A percentile compares a stretch with the other conserved stretches of the same genome.
These are phyloP conservation scores for Dinoponera quadriceps DNA, from an alignment of 1,140 invertebrate species.

Conservation along the genomic window DNA sequence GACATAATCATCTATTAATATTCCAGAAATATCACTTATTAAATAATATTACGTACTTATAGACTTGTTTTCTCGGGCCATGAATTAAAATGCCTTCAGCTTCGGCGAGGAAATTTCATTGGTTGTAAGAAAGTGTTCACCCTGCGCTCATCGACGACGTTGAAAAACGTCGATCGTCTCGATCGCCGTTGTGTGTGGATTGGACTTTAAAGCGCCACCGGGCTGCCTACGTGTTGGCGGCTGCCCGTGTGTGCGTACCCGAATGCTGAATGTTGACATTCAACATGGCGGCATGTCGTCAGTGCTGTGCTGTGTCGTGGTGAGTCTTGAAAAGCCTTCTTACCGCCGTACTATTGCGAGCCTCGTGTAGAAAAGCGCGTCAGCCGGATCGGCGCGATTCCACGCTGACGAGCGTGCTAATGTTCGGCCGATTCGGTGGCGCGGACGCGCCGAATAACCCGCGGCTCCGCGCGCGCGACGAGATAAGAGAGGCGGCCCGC, in stretches of 20 bases:
- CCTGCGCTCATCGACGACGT: too few species aligned
- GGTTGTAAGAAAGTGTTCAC: too few species aligned
- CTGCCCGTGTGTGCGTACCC: slow-evolving; percentile 62
- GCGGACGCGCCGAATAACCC: neutral
- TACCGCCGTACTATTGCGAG: slow-evolving; percentile 70
- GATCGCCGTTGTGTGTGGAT: too few species aligned
- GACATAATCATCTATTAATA: too few species aligned
- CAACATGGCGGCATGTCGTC: slow-evolving; percentile 97
- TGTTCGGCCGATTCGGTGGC: neutral
- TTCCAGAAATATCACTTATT: too few species aligned
- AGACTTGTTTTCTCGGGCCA: too few species aligned
- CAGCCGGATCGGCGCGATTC: neutral
- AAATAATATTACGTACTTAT: too few species aligned
- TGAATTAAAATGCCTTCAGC: too few species aligned
- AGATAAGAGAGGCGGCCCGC: slow-evolving; percentile 44
- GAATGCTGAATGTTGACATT: slow-evolving; percentile 87
- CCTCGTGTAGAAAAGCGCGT: slow-evolving; percentile 38
- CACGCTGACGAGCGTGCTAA: neutral
- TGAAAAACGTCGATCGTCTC: too few species aligned
- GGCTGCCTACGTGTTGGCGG: too few species aligned
- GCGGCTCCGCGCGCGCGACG: slow-evolving; percentile 5
- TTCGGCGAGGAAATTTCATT: too few species aligned
- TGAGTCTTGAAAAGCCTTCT: slow-evolving; percentile 85
- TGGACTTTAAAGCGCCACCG: too few species aligned
- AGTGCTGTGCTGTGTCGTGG: slow-evolving; percentile 97